phyloP scores from a whole-genome alignment of 2,888 invertebrate genomes.

The Lathronympha strigana region DNA sequence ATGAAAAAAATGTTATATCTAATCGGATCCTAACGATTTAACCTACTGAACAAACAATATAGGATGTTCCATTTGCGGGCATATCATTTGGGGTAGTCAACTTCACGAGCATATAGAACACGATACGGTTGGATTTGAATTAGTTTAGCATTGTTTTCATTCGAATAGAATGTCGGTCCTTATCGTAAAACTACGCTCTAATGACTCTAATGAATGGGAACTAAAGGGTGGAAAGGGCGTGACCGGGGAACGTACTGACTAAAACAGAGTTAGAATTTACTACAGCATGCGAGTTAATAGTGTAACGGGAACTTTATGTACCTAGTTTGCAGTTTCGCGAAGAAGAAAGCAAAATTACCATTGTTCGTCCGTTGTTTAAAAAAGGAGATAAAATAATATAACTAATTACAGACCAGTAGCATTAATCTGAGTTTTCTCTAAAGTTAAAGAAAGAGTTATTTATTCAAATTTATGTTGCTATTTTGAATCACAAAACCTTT shows the following conservation, averaged over 20 bases:
- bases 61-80: background rate
- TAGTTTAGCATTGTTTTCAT: background rate
- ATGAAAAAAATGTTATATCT: too few relatives aligned
- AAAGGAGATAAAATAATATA: background rate
- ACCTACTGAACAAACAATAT: too few relatives aligned
- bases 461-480: too few relatives aligned
- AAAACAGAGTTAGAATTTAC: constrained; percentile 14
- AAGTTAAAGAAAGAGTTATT: too few relatives aligned
- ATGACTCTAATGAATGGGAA: constrained; percentile 32
- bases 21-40: too few relatives aligned
- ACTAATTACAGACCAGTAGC: background rate
- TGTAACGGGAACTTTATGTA: constrained; percentile 1
- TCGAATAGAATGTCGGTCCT: background rate
- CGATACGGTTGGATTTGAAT: background rate
- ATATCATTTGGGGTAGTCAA: background rate
- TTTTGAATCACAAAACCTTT: too few relatives aligned
- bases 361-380: background rate
- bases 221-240: constrained; percentile 30
- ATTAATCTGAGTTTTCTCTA: too few relatives aligned
- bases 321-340: constrained; percentile 1
- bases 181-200: constrained; percentile 30
- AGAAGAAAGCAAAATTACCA: background rate
- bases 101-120: background rate
- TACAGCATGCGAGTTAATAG: constrained; percentile 22
- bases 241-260: background rate